Evolutionary conservation across 2,888 invertebrate species (phyloP), one percentile per base, ranked within the genome.

Genomic region (Parnassius glacialis): DNA sequence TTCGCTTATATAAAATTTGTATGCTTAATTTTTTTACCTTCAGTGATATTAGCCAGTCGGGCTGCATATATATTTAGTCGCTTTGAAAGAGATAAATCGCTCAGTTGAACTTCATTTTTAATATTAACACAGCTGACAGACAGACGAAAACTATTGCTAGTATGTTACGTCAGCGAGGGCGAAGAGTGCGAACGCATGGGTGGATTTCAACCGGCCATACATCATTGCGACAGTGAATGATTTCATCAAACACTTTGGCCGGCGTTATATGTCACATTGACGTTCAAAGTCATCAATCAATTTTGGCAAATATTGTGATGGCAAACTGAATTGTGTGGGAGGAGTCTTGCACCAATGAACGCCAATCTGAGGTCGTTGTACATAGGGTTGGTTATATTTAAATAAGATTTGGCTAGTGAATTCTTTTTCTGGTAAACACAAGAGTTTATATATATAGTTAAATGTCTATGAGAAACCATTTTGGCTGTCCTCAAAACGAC

Each of bases 181-280:
- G 50, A 48, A 59, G 50, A 44, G 43, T 47, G 41, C 9, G 41
- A 34, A 52, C 52, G 45, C 45, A 20, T 47, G 43, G 56, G 50
- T 11, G 55, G 43, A 10, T 34, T 34, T 13, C 45, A 54, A 20
- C 43, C 42, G 50, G 50, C 56, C 43, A 52, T 43, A 47, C 43
- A 52, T 52, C 57, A 53, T 5, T 25, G 47, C n/a, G 61, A 56
- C 61, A 61, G 42, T 61, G 56, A 61, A 61, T 52, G 51, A 61
- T 61, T 51, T 52, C 61, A 45, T 47, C 11, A 12, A 45, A 48
- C n/a, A 25, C 41, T 42, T 60, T 61, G 61, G 56, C 61, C 10
- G 13, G 10, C 34, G 34, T 11, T 34, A 20, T 43, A 11, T 43
- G 55, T 56, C 61, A 57, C 45, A 42, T 42, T 20, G 61, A 52